A percentile compares a stretch with the other conserved stretches of the same genome.
Conservation (phyloP, 2,888 invertebrate genomes). For the Flabesymbios commensalis region DNA sequence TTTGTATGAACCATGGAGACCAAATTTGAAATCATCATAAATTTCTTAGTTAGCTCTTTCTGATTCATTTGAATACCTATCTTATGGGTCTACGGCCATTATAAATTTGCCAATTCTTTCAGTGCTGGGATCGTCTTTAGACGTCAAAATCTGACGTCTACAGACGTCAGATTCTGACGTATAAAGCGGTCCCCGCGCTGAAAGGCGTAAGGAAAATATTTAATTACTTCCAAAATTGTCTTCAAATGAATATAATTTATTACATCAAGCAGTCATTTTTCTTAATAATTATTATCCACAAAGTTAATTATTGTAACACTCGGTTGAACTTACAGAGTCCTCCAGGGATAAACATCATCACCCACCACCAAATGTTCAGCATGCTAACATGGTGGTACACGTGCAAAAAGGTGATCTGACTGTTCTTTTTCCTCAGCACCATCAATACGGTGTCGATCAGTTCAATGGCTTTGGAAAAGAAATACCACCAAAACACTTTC, state of each 20-base stretch:
- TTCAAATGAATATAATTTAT: not conserved
- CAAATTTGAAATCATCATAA: too few species aligned
- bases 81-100: too few species aligned
- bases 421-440: slow-evolving; percentile 84
- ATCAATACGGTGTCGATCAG: slow-evolving; percentile 71
- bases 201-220: too few species aligned
- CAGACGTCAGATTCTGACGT: too few species aligned
- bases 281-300: not conserved
- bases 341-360: slow-evolving; percentile 63
- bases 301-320: not conserved
- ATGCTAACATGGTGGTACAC: slow-evolving; percentile 94
- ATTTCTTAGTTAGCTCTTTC: too few species aligned
- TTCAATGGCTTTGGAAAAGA: slow-evolving; percentile 60
- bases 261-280: too few species aligned
- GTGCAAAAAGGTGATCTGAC: slow-evolving; percentile 82
- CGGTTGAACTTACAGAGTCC: slow-evolving; percentile 71
- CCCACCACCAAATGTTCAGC: slow-evolving; percentile 96
- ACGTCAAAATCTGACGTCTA: not conserved
- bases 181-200: too few species aligned
- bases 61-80: too few species aligned
- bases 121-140: too few species aligned
- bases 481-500: slow-evolving; percentile 59
- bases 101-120: too few species aligned
- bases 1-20: too few species aligned
- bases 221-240: too few species aligned